These are phyloP conservation scores for Lineus longissimus DNA, from an alignment of 1,140 invertebrate species.

Conservation along the genomic window DNA sequence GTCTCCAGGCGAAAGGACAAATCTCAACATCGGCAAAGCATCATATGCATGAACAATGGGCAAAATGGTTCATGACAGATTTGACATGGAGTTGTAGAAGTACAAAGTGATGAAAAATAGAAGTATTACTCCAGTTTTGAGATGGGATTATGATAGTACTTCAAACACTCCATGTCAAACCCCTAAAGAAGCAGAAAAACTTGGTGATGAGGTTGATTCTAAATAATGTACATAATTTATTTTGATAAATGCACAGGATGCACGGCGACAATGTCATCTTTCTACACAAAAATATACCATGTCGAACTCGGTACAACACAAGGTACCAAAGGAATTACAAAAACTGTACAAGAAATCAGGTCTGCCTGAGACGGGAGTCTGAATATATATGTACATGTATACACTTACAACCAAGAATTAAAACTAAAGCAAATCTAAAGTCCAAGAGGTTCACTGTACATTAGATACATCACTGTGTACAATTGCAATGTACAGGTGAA, in stretches of 20 bases:
- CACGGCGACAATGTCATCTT: constrained; percentile 10
- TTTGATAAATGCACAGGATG: constrained; percentile 21
- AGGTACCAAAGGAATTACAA: constrained; percentile 12
- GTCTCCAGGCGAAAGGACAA: too few species aligned
- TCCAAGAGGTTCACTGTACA: background rate
- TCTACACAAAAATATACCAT: constrained; percentile 23
- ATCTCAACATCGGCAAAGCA: too few species aligned
- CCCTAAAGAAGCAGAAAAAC: too few species aligned
- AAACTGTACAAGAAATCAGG: constrained; percentile 11
- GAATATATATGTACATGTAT: background rate
- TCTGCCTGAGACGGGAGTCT: too few species aligned
- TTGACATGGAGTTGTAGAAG: too few species aligned
- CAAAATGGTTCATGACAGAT: too few species aligned
- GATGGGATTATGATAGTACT: too few species aligned
- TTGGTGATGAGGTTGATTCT: too few species aligned
- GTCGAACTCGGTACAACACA: background rate
- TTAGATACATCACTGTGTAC: background rate
- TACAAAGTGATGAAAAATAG: too few species aligned
- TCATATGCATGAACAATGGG: too few species aligned
- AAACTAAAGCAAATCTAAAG: background rate
- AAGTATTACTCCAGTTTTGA: too few species aligned
- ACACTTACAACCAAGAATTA: background rate
- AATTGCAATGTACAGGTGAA: background rate
- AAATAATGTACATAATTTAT: constrained; percentile 21
- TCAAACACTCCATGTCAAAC: too few species aligned